Conservation (phyloP, 2,797 vertebrate species). For the Aplochiton taeniatus region DNA sequence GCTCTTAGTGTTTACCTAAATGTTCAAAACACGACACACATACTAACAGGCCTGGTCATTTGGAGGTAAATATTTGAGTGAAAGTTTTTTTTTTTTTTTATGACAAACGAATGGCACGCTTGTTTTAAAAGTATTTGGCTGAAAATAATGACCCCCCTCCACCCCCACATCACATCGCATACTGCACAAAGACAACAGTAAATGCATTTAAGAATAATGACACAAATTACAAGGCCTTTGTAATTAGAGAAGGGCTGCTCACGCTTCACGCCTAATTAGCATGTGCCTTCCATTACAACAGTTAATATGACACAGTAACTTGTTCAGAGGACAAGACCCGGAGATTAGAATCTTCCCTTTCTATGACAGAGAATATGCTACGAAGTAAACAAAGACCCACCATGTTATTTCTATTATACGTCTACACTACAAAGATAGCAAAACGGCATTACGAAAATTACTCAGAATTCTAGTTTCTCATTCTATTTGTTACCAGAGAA, state of each 20-base stretch:
- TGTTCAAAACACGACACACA: slow-evolving; percentile 22
- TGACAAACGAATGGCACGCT: no score
- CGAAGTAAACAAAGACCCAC: slow-evolving; percentile 23
- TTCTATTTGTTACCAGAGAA: neutral
- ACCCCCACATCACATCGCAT: neutral
- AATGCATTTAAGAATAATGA: slow-evolving; percentile 38
- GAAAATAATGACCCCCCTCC: no score
- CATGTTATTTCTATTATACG: no score
- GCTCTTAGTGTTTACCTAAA: slow-evolving; percentile 24
- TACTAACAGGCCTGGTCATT: slow-evolving; percentile 15
- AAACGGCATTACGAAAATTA: no score
- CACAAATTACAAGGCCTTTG: slow-evolving; percentile 42
- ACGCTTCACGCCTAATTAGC: slow-evolving; percentile 46
- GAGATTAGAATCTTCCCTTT: slow-evolving; percentile 41
- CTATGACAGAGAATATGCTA: slow-evolving; percentile 35
- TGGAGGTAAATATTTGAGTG: neutral
- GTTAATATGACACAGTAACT: slow-evolving; percentile 42
- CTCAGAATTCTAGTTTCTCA: no score
- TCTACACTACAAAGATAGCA: no score
- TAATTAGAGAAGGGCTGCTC: slow-evolving; percentile 40
- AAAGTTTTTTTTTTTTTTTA: no score
- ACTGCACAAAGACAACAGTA: neutral
- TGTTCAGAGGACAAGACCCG: slow-evolving; percentile 35
- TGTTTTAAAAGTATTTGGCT: no score
- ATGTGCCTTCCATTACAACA: slow-evolving; percentile 50